Evolutionary conservation across 2,113 vertebrate species (phyloP).

Genomic region (Oxyura jamaicensis): DNA sequence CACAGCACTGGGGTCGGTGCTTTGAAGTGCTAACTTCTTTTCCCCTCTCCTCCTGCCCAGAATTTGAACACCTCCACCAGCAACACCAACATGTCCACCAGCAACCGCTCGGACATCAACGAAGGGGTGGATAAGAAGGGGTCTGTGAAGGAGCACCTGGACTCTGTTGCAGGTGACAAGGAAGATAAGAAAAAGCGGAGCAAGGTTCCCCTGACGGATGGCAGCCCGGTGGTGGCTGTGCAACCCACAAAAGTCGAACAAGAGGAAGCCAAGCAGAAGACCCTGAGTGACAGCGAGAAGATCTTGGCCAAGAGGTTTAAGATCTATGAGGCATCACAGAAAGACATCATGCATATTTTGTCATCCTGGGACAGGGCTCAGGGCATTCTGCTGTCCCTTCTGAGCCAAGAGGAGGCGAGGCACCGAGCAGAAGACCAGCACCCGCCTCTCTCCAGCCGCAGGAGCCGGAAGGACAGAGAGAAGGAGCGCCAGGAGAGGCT

Average conservation of each 20-base stretch:
- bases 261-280: constrained; percentile 56
- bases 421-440: constrained; percentile 69
- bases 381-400: constrained; percentile 59
- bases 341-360: constrained; percentile 73
- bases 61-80: not conserved
- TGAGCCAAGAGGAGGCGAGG: constrained; percentile 31
- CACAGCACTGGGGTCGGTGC: not conserved
- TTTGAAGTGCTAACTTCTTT: not conserved
- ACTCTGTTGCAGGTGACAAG: constrained; percentile 49
- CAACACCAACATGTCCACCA: not conserved
- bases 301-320: constrained; percentile 76
- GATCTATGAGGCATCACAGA: constrained; percentile 76
- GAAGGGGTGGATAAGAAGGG: constrained; percentile 24
- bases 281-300: constrained; percentile 49
- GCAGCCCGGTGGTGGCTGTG: not conserved
- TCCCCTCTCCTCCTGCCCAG: constrained; percentile 14
- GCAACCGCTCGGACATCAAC: constrained; percentile 2
- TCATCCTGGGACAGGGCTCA: constrained; percentile 84
- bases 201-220: not conserved
- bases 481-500: constrained; percentile 57
- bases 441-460: constrained; percentile 68
- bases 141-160: constrained; percentile 55
- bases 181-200: constrained; percentile 50
- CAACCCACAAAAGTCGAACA: not conserved
- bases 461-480: constrained; percentile 73